phyloP scores from a whole-genome alignment of 37 sponge, comb jelly and placozoan species.

The Haliclona indistincta region DNA sequence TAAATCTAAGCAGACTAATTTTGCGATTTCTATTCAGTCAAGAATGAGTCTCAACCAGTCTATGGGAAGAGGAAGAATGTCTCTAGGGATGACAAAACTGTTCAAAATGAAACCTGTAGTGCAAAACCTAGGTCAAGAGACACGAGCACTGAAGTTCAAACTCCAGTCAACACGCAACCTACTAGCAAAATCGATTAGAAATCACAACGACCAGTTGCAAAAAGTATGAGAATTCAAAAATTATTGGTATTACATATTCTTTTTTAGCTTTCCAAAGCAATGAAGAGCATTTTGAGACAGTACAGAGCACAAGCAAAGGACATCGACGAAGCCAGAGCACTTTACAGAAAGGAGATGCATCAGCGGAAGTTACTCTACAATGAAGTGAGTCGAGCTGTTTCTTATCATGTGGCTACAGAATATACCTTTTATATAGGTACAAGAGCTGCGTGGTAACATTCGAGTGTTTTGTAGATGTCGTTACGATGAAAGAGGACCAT shows the following conservation, averaged over 20 bases:
- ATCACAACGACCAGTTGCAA: not conserved
- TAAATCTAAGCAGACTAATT: too few species aligned
- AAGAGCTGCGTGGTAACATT: constrained; percentile 82
- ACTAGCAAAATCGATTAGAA: not conserved
- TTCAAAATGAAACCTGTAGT: not conserved
- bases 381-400: constrained; percentile 56
- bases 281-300: constrained; percentile 15
- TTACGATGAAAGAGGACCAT: constrained; percentile 43
- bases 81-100: not conserved
- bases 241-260: not conserved
- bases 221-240: not conserved
- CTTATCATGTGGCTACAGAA: not conserved
- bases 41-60: not conserved
- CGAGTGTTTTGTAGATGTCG: constrained; percentile 87
- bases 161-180: not conserved
- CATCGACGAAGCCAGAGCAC: constrained; percentile 51
- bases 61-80: not conserved
- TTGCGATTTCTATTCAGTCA: not conserved
- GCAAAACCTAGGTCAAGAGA: not conserved
- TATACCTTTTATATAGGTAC: constrained; percentile 39
- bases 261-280: constrained; percentile 29
- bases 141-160: not conserved
- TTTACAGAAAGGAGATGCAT: constrained; percentile 70
- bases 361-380: constrained; percentile 80
- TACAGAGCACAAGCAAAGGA: constrained; percentile 35